Conservation (phyloP, 2,113 vertebrate species). For the Felis catus region DNA sequence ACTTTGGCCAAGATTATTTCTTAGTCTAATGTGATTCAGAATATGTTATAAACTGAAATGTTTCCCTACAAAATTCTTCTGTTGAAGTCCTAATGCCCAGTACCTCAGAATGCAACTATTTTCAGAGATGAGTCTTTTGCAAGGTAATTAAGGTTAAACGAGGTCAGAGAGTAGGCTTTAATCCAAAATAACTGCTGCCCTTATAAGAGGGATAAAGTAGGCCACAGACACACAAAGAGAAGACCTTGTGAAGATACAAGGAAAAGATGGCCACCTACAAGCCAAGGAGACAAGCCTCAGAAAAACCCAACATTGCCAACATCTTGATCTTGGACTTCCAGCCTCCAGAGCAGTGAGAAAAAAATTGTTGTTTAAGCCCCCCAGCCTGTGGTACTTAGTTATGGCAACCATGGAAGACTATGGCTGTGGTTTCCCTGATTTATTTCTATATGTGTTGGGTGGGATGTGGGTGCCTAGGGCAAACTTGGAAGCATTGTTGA, state of each 20-base stretch:
- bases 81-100: neutral
- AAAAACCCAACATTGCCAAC: neutral
- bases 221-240: neutral
- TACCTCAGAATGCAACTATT: neutral
- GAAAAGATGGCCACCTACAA: neutral
- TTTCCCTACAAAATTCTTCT: neutral
- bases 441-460: neutral
- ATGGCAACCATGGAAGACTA: neutral
- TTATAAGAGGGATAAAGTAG: neutral
- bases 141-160: neutral
- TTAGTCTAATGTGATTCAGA: neutral
- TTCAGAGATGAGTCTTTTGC: neutral
- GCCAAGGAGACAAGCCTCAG: neutral
- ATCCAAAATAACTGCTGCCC: neutral
- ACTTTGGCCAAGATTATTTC: neutral
- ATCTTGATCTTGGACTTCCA: neutral
- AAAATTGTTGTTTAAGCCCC: no score
- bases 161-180: neutral
- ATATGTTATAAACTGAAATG: neutral
- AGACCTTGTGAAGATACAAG: neutral
- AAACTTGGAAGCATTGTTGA: neutral
- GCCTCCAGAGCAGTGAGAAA: neutral
- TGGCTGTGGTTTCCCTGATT: neutral
- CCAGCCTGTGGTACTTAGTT: rapidly evolving
- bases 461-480: neutral